Evolutionary conservation across 30 jellyfish, hydroid and myxozoan species (phyloP).

Genomic region (Rhopilema esculentum): DNA sequence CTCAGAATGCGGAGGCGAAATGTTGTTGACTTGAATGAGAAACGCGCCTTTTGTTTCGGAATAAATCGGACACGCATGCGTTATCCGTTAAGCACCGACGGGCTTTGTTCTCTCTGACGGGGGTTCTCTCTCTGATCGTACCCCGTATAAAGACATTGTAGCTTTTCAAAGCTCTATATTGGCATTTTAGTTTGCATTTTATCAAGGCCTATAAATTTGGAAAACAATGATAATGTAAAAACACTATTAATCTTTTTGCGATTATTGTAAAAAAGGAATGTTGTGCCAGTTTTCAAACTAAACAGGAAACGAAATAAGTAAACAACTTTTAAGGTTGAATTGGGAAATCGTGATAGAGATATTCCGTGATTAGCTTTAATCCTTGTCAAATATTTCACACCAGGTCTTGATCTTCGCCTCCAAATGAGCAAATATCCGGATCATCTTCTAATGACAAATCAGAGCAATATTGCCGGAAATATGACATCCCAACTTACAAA

Average conservation of each 20-base stretch:
- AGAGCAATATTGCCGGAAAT: background rate
- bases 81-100: background rate
- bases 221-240: too few species aligned
- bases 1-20: slow-evolving; percentile 9
- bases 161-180: too few species aligned
- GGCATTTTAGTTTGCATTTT: too few species aligned
- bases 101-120: slow-evolving; percentile 35
- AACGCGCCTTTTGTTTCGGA: slow-evolving; percentile 28
- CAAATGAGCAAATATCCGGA: background rate
- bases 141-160: too few species aligned
- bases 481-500: background rate
- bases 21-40: background rate
- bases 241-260: too few species aligned
- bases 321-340: background rate
- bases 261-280: too few species aligned
- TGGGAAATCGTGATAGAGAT: background rate
- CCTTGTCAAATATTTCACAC: background rate
- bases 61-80: slow-evolving; percentile 39
- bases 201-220: too few species aligned
- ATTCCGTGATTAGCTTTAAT: background rate
- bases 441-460: background rate
- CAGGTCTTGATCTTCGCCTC: background rate
- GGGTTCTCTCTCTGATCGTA: too few species aligned
- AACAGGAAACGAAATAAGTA: too few species aligned
- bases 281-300: too few species aligned